Conservation (phyloP, 1,140 invertebrate species). For the Drosophila guanche region DNA sequence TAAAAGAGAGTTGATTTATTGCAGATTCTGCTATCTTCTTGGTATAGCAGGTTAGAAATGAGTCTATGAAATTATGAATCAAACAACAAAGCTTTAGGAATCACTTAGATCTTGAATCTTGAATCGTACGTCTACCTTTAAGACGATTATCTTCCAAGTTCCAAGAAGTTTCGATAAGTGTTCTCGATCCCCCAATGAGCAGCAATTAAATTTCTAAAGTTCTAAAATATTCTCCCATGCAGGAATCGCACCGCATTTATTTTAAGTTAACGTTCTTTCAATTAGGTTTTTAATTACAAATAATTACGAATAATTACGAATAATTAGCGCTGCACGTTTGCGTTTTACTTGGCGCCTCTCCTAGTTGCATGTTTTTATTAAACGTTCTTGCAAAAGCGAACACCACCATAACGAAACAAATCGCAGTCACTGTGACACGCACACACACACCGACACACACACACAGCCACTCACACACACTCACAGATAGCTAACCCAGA, state of each 20-base stretch:
- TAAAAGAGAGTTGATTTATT: too few relatives aligned
- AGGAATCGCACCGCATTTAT: constrained; percentile 22
- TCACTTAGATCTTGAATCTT: too few relatives aligned
- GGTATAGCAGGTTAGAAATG: too few relatives aligned
- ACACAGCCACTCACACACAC: constrained; percentile 27
- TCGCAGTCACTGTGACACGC: constrained; percentile 18
- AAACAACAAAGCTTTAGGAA: too few relatives aligned
- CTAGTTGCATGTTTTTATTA: constrained; percentile 52
- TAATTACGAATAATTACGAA: constrained; percentile 4
- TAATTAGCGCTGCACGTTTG: constrained; percentile 66
- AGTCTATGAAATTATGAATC: too few relatives aligned
- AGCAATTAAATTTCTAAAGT: too few relatives aligned
- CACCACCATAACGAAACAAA: constrained; percentile 3
- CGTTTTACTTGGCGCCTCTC: constrained; percentile 60
- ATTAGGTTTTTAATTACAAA: constrained; percentile 5
- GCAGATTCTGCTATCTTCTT: too few relatives aligned
- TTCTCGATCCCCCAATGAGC: too few relatives aligned
- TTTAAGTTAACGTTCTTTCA: constrained; percentile 2
- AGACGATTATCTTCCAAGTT: too few relatives aligned
- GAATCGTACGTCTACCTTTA: too few relatives aligned
- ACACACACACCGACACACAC: constrained; percentile 12
- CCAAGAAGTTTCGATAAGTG: too few relatives aligned
- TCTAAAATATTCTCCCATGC: constrained; percentile 14
- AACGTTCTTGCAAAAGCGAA: constrained; percentile 19
- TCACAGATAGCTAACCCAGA: constrained; percentile 30